Conservation (phyloP, 1,140 invertebrate species). For the Zophobas morio region DNA sequence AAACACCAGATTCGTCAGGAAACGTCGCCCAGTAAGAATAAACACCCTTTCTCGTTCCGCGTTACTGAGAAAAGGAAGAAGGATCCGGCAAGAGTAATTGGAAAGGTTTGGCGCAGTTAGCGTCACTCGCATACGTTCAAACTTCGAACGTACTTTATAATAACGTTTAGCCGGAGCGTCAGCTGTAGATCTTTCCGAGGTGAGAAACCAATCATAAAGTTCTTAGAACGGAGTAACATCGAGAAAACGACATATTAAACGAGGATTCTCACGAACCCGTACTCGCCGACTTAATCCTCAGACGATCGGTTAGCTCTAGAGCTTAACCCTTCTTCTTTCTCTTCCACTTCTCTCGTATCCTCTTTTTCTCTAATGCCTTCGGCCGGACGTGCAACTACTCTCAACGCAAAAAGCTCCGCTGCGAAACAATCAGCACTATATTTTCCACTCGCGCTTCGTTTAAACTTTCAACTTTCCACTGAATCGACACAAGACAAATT, state of each 20-base stretch:
- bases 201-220: constrained; percentile 48
- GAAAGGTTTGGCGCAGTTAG: constrained; percentile 14
- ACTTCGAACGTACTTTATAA: constrained; percentile 44
- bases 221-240: constrained; percentile 42
- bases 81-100: constrained; percentile 23
- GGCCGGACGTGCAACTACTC: constrained; percentile 30
- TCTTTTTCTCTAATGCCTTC: neutral
- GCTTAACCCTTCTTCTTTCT: constrained; percentile 36
- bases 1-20: neutral
- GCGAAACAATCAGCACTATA: constrained; percentile 32
- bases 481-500: constrained; percentile 21
- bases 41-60: too few relatives aligned
- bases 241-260: constrained; percentile 44
- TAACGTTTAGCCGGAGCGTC: constrained; percentile 45
- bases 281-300: constrained; percentile 39
- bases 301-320: constrained; percentile 36
- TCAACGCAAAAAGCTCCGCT: constrained; percentile 7
- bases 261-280: constrained; percentile 35
- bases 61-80: neutral
- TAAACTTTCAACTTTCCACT: constrained; percentile 12
- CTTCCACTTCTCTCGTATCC: neutral
- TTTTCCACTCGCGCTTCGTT: constrained; percentile 9
- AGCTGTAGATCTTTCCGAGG: constrained; percentile 44
- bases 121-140: constrained; percentile 41
- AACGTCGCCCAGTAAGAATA: neutral